Evolutionary conservation across 2,113 vertebrate species (phyloP).

Genomic region (Halichoerus grypus): DNA sequence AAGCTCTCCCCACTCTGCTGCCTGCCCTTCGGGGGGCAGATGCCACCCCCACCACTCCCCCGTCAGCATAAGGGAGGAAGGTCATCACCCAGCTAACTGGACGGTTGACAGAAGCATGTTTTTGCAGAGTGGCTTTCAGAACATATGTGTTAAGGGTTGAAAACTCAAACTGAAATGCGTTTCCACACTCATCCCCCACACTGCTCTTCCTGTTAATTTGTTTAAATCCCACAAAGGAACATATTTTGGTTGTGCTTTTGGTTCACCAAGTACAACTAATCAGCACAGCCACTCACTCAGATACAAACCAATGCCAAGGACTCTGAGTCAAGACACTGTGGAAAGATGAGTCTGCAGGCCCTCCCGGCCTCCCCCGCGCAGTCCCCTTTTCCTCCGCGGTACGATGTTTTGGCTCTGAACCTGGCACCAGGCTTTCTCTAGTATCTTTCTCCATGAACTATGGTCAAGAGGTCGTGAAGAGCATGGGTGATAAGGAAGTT

Average conservation of each 20-base stretch:
- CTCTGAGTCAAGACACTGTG: background rate
- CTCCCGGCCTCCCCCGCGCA: background rate
- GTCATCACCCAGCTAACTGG: background rate
- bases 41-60: background rate
- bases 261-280: slow-evolving; percentile 42
- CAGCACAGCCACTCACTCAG: slow-evolving; percentile 3
- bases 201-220: slow-evolving; percentile 40
- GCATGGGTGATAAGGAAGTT: background rate
- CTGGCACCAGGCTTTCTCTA: background rate
- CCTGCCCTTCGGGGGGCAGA: no score
- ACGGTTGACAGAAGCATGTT: background rate
- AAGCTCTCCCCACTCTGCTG: background rate
- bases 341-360: fast-evolving
- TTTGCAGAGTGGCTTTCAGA: slow-evolving; percentile 10
- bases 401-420: slow-evolving; percentile 36
- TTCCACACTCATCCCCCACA: slow-evolving; percentile 52
- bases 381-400: background rate
- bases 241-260: slow-evolving; percentile 42
- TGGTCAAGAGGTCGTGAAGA: background rate
- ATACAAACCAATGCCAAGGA: slow-evolving; percentile 6
- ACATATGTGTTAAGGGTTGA: background rate
- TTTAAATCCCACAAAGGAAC: slow-evolving; percentile 46
- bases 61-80: background rate
- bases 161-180: slow-evolving; percentile 31
- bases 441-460: background rate